Evolutionary conservation across 2,113 vertebrate species (phyloP), one percentile per base, ranked within the genome.

Genomic region (Sitta europaea): DNA sequence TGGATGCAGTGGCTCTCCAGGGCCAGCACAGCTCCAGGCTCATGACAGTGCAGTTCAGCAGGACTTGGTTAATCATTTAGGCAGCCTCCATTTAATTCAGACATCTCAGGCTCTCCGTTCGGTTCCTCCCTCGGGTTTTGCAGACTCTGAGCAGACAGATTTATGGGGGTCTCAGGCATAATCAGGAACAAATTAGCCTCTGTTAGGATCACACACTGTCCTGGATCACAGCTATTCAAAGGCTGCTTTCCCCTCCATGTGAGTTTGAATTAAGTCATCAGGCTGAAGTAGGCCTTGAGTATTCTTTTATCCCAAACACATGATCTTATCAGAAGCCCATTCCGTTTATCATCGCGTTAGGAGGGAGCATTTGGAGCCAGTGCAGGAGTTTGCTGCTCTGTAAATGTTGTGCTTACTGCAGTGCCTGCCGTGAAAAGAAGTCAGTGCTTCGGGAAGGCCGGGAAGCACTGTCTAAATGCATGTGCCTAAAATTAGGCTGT

Each of bases 171-270:
- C 95, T 97, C 97, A 93, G 92, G 84, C 86, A 82, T 94, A 97
- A 97, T 97, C 94, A 97, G 94, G 88, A 97, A 97, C 97, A 98
- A 97, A 97, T 97, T 96, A 97, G 73, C 95, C 91, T 97, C 96
- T 83, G 65, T 94, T 77, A 88, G 68, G 96, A 95, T 96, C 92
- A 68, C 80, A 78, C 79, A 48, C 73, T 95, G 95, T 89, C 90
- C 83, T 58, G 73, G 47, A 63, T 93, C 87, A 48, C 77, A 95
- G 88, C 66, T 79, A 94, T 88, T 93, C 70, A 74, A 58, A 68
- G 81, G 82, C 92, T 89, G 88, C 42, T 74, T 70, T 88, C 47
- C 91, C 89, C 84, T 95, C 89, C 74, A 59, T 86, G 58, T 91
- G 86, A 86, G 81, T 83, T 94, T 84, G 76, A 97, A 96, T 97